phyloP scores from a whole-genome alignment of 1,140 invertebrate genomes.

The Brachionus angularis region DNA sequence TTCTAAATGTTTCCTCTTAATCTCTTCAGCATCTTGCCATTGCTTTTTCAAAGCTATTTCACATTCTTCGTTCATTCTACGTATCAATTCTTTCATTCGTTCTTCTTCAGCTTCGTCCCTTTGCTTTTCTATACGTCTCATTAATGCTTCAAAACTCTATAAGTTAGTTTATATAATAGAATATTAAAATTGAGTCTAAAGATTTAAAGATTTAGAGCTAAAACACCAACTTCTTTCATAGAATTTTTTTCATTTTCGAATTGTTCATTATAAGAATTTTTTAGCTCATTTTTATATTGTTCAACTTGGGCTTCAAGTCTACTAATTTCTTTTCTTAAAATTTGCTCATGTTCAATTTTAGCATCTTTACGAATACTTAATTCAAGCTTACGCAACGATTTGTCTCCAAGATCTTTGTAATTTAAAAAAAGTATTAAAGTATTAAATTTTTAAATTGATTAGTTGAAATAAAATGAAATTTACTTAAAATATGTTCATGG shows the following conservation, averaged over 20 bases:
- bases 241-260: conserved; percentile 3
- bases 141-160: conserved; percentile 50
- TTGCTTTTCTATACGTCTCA: conserved; percentile 49
- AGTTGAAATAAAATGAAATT: background rate
- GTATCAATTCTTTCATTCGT: conserved; percentile 50
- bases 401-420: conserved; percentile 10
- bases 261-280: background rate
- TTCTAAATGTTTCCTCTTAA: conserved; percentile 45
- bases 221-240: background rate
- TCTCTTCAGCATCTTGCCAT: conserved; percentile 49
- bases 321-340: background rate
- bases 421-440: background rate
- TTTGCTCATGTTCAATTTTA: background rate
- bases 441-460: background rate
- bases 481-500: conserved; percentile 41
- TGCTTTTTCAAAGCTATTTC: conserved; percentile 51
- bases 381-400: conserved; percentile 4
- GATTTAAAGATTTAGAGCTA: too few species aligned
- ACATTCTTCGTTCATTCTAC: conserved; percentile 51
- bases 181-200: too few species aligned
- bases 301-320: conserved; percentile 7
- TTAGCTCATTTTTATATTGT: background rate
- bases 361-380: background rate
- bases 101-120: conserved; percentile 53
- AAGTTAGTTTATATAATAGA: too few species aligned